A percentile compares a stretch with the other conserved stretches of the same genome.
Evolutionary conservation across 2,113 vertebrate genomes (phyloP).

Genomic region (Typhlomys cinereus): DNA sequence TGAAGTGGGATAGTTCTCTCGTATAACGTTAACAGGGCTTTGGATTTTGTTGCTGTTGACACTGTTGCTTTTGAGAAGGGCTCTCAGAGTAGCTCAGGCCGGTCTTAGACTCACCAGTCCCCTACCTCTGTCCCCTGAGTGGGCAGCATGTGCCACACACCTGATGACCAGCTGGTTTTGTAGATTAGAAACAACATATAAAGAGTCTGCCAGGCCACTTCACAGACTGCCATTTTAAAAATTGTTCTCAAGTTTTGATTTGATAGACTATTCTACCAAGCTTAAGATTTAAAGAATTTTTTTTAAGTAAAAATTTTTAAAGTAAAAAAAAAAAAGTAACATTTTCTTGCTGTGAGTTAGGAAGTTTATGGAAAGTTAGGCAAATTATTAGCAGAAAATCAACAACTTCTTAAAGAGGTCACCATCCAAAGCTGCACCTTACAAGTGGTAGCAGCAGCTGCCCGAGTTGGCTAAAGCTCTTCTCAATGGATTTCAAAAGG

Average conservation of each 20-base stretch:
- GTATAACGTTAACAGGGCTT: too few relatives aligned
- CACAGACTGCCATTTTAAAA: not conserved
- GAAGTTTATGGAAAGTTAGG: not conserved
- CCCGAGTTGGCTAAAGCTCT: not conserved
- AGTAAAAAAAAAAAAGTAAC: not conserved
- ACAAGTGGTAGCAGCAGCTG: fast-evolving
- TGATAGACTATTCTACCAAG: not conserved
- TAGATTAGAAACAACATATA: not conserved
- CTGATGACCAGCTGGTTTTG: not conserved
- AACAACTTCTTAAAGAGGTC: not conserved
- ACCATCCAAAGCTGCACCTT: fast-evolving
- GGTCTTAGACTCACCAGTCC: not conserved
- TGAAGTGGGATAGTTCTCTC: not conserved
- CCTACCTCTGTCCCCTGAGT: not conserved
- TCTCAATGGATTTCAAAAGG: not conserved
- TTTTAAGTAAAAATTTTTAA: not conserved
- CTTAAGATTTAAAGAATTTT: not conserved
- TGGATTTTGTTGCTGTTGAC: too few relatives aligned
- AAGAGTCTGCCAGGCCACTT: not conserved
- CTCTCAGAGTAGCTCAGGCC: not conserved
- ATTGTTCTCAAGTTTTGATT: not conserved
- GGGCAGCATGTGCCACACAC: not conserved
- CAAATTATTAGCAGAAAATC: not conserved
- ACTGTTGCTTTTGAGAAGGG: not conserved
- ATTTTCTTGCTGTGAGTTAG: not conserved